These are phyloP conservation scores for Mythimna vitellina DNA, from an alignment of 2,888 invertebrate genomes.

Conservation along the genomic window DNA sequence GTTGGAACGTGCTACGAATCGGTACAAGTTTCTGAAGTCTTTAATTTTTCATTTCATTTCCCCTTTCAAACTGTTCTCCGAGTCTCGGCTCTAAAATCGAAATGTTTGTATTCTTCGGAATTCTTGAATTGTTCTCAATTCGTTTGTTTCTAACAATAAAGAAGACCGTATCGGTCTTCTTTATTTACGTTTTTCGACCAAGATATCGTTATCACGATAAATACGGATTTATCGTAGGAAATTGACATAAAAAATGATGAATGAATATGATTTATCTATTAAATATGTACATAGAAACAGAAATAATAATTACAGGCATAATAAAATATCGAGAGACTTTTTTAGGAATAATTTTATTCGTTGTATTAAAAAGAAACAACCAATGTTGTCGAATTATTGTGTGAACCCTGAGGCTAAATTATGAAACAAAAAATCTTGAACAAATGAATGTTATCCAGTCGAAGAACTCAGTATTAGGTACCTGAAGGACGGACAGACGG, in stretches of 20 bases:
- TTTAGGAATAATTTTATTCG: neutral
- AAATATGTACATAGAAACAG: neutral
- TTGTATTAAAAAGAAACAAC: constrained; percentile 12
- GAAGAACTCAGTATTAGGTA: neutral
- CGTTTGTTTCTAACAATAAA: constrained; percentile 35
- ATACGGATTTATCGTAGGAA: constrained; percentile 22
- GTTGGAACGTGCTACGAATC: constrained; percentile 50
- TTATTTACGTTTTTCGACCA: constrained; percentile 5
- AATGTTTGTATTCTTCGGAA: constrained; percentile 38
- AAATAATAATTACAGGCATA: constrained; percentile 8
- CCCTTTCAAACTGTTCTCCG: constrained; percentile 30
- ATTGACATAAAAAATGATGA: constrained; percentile 46
- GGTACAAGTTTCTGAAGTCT: constrained; percentile 30
- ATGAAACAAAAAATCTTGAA: neutral
- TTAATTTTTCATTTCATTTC: constrained; percentile 62
- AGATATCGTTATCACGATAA: constrained; percentile 26
- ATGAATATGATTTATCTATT: constrained; percentile 28
- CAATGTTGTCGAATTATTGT: constrained; percentile 7
- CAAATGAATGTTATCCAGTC: constrained; percentile 6
- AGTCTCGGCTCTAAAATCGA: constrained; percentile 22
- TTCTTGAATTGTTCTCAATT: constrained; percentile 17
- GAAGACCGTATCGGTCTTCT: neutral
- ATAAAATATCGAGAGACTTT: neutral
- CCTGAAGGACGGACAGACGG: constrained; percentile 7
- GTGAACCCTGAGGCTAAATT: neutral